Evolutionary conservation across 1,140 invertebrate species (phyloP), one percentile per base, ranked within the genome.

Genomic region (Drosophila grimshawi): DNA sequence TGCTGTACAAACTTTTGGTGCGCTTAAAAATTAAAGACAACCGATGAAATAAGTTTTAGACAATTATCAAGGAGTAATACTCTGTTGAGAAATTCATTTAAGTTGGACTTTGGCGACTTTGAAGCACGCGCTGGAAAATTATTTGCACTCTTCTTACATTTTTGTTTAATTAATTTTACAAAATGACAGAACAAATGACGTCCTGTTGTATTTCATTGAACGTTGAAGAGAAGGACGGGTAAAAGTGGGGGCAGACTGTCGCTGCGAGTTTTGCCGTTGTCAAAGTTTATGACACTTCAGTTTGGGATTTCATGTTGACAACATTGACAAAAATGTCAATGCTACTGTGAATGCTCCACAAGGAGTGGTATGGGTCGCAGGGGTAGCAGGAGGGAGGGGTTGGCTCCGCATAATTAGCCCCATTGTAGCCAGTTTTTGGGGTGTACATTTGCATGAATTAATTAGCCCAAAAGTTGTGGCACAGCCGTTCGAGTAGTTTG

Each of bases 141-240:
- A 83, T 83, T 80, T 89, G 83, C 83, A 78, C 85, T 75, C 76
- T 78, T 72, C 83, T 89, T 78, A 88, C 77, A 89, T 89, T 88
- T 88, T 89, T 89, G 85, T 88, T 88, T 88, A 88, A 88, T 88
- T 88, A 88, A 88, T 88, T 88, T 88, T 88, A 80, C 83, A 89
- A 71, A 72, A 76, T 55, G 66, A 57, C 72, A 63, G 66, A 53
- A 53, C 52, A 70, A 64, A 62, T 51, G 66, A 56, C 5, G 59
- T 19, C 19, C 19, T 19, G 19, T 19, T 19, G 19, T 19, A 19
- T 19, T 19, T 19, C 19, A 19, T 19, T 19, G 19, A 19, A 19
- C 19, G 29, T 5, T 4, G 41, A 30, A 7, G 27, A 55, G 64
- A 69, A 49, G 45, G 59, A 69, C 32, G 32, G 33, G 39, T 11